phyloP scores from a whole-genome alignment of 1,140 invertebrate genomes.

The Melipona quadrifasciata region DNA sequence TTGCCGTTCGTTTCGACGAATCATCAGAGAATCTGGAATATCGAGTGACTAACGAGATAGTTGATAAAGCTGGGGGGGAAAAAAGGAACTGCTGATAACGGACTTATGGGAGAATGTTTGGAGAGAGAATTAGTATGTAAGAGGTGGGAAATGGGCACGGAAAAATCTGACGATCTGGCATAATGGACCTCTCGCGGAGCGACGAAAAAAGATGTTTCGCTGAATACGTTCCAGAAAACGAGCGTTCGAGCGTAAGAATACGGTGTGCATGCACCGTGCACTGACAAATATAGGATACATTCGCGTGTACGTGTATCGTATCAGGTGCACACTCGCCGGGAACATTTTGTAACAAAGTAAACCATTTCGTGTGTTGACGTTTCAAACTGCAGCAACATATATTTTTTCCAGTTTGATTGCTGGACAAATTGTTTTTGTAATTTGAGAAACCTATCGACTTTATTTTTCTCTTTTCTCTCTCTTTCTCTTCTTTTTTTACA shows the following conservation, averaged over 20 bases:
- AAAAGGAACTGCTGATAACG: background rate
- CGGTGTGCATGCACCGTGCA: background rate
- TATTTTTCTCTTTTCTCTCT: too few relatives aligned
- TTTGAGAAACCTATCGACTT: too few relatives aligned
- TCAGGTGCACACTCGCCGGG: background rate
- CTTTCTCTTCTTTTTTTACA: too few relatives aligned
- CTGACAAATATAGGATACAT: background rate
- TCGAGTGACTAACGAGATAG: background rate
- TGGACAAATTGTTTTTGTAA: background rate
- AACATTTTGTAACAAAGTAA: background rate
- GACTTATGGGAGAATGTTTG: conserved; percentile 4
- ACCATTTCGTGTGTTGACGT: background rate
- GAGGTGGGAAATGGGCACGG: conserved; percentile 9
- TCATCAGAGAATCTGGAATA: background rate
- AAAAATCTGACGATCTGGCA: conserved; percentile 2
- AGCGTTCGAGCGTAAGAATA: background rate
- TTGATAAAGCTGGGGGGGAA: background rate
- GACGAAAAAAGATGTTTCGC: conserved; percentile 6
- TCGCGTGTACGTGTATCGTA: background rate
- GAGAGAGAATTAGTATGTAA: conserved; percentile 4
- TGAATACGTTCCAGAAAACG: conserved; percentile 13
- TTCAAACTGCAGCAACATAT: background rate
- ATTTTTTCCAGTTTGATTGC: background rate
- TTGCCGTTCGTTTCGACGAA: background rate
- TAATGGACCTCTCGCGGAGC: conserved; percentile 1